Conservation (phyloP, 2,113 vertebrate species). For the Corynorhinus townsendii region DNA sequence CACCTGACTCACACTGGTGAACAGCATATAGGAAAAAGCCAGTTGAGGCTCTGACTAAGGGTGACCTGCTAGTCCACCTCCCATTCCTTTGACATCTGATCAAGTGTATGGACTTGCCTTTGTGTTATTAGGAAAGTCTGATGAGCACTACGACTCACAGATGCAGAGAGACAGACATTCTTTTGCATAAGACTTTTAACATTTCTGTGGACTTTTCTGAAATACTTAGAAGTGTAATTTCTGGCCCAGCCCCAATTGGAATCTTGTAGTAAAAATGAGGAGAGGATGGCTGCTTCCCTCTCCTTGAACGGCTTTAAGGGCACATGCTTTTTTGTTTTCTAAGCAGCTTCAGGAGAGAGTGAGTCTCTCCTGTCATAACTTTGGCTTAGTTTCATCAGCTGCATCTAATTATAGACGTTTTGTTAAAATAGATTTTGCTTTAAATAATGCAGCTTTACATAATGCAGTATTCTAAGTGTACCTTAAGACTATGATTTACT, state of each 20-base stretch:
- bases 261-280: neutral
- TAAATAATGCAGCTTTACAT: conserved; percentile 7
- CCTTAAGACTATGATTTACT: conserved; percentile 3
- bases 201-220: neutral
- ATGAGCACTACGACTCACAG: neutral
- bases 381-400: conserved; percentile 41
- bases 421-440: conserved; percentile 35
- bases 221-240: neutral
- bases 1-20: conserved; percentile 40
- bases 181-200: neutral
- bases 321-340: neutral
- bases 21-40: conserved; percentile 26
- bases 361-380: neutral
- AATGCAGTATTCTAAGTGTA: conserved; percentile 29
- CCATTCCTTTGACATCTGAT: neutral
- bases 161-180: neutral
- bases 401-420: conserved; percentile 39
- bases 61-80: neutral
- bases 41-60: neutral
- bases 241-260: neutral
- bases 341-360: conserved; percentile 5
- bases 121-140: conserved; percentile 46
- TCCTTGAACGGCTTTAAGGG: neutral
- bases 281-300: neutral
- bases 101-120: neutral